A percentile compares a stretch with the other conserved stretches of the same genome.
phyloP scores from a whole-genome alignment of 2,797 vertebrate genomes.

The Nasua narica region DNA sequence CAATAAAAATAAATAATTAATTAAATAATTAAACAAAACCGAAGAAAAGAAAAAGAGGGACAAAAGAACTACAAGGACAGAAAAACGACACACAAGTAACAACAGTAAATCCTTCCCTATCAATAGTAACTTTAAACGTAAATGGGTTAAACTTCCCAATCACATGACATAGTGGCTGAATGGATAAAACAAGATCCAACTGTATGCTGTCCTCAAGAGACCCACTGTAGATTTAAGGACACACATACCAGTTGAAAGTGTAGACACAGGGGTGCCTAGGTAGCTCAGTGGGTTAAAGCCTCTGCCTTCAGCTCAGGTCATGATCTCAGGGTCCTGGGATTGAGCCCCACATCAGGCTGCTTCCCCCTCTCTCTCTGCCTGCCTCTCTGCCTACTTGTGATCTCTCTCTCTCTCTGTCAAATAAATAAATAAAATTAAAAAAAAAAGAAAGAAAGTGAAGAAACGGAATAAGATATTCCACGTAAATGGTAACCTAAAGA shows the following conservation, averaged over 20 bases:
- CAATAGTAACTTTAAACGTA: neutral
- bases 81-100: neutral
- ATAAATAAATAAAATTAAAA: too few species aligned
- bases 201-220: neutral
- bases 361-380: too few species aligned
- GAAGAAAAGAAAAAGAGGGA: neutral
- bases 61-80: neutral
- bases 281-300: too few species aligned
- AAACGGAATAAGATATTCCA: neutral
- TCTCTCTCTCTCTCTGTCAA: too few species aligned
- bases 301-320: too few species aligned
- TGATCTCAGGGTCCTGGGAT: too few species aligned
- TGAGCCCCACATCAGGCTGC: too few species aligned
- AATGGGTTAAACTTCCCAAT: neutral
- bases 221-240: neutral
- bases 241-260: neutral
- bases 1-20: neutral
- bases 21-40: neutral
- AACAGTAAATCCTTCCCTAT: neutral
- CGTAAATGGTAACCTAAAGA: neutral
- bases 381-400: too few species aligned
- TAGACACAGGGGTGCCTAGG: too few species aligned
- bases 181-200: neutral
- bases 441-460: too few species aligned
- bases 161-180: neutral